Base-by-base conservation (phyloP, 2,888 invertebrate genomes). In the Coleophora flavipennella region DNA sequence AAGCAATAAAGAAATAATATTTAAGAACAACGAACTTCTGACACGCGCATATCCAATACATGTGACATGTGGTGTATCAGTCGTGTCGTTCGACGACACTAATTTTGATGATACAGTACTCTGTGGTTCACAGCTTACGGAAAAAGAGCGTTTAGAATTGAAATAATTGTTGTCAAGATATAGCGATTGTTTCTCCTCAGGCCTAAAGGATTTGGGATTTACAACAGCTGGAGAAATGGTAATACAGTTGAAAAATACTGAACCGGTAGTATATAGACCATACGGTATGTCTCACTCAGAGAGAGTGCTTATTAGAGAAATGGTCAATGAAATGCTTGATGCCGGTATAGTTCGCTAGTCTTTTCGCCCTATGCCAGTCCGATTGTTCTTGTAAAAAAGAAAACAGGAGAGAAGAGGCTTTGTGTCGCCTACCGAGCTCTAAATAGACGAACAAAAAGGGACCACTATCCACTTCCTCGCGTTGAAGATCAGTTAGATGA, bases 401-500 rank as follows among this genome's bases (percentile, higher is more conserved):
- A 55, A 34, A 44, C 41, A 1, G 49, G 49, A 8, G 27, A 27
- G 27, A 27, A 27, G 9, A 27, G 27, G 41, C 46, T 0, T 43
- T 27, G 27, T 9, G 27, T 27, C 9, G 27, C 6, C 9, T 27
- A 27, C 9, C 27, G 49, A 1, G 44, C 46, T 3, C 31, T 49
- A 6, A 48, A 46, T 25, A 38, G 38, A 8, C 33, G 32, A n/a
- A 48, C 48, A 0, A 43, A 39, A 31, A 31, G 34, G 26, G 43
- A 48, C 4, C 47, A 45, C 12, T 47, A 45, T 28, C 47, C 59
- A 7, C 13, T 60, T 8, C 59, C 57, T 0, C 10, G 53, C n/a
- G 54, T 61, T 2, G 56, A 64, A n/a, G 62, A 64, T 31, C 54
- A 51, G 10, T 36, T 65, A 2, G 62, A 66, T 33, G 36, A 42